A percentile compares a stretch with the other conserved stretches of the same genome.
Conservation (phyloP, 2,888 invertebrate genomes). For the Halictus ligatus region DNA sequence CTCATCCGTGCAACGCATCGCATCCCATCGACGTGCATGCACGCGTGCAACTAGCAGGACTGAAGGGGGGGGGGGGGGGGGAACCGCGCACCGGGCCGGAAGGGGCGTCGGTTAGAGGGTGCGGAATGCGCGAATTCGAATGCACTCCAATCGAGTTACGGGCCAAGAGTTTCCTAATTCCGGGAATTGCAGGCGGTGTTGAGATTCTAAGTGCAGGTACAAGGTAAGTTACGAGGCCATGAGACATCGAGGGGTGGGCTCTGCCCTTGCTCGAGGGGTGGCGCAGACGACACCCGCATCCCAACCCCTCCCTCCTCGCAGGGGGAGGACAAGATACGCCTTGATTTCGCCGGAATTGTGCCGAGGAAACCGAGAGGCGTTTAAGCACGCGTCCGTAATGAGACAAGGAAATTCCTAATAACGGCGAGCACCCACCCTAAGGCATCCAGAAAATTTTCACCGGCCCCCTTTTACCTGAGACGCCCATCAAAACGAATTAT, state of each 20-base stretch:
- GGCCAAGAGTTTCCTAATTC: constrained; percentile 67
- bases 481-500: not conserved
- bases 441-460: constrained; percentile 35
- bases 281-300: not conserved
- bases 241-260: constrained; percentile 31
- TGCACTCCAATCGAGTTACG: constrained; percentile 67
- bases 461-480: not conserved
- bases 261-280: constrained; percentile 1
- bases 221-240: constrained; percentile 60
- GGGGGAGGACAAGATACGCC: constrained; percentile 33
- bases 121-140: constrained; percentile 59
- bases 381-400: constrained; percentile 59
- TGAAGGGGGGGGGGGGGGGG: too few species aligned
- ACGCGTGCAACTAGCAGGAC: constrained; percentile 12
- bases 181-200: constrained; percentile 58
- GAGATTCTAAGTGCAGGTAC: constrained; percentile 62
- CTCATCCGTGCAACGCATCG: constrained; percentile 26
- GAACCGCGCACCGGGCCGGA: not conserved
- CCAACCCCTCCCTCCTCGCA: not conserved
- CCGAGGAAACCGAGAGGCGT: constrained; percentile 56
- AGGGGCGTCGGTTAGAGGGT: not conserved
- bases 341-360: constrained; percentile 56
- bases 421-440: constrained; percentile 22
- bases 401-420: constrained; percentile 61
- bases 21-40: constrained; percentile 32